A percentile compares a stretch with the other conserved stretches of the same genome.
Evolutionary conservation across 2,113 vertebrate genomes (phyloP).

Genomic region (Myanophis thanlyinensis): DNA sequence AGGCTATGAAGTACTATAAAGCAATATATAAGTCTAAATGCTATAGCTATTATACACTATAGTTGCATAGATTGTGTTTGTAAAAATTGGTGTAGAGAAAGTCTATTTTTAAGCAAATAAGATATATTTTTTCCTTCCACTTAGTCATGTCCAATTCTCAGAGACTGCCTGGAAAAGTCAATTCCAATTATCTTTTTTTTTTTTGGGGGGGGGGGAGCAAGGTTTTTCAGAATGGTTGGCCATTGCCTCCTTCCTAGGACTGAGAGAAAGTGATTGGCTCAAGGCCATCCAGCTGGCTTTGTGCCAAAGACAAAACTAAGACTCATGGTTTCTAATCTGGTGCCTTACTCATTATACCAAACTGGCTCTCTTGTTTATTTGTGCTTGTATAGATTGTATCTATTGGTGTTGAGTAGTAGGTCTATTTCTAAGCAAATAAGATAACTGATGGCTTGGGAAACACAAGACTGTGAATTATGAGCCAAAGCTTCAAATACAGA

Average conservation of each 20-base stretch:
- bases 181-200: neutral
- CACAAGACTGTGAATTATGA: neutral
- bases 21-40: too few species aligned
- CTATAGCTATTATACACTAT: neutral
- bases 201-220: too few species aligned
- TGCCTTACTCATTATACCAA: neutral
- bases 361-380: neutral
- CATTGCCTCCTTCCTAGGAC: neutral
- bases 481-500: neutral
- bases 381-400: neutral
- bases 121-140: neutral
- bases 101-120: neutral
- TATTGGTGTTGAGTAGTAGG: neutral
- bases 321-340: neutral
- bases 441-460: neutral
- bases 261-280: neutral
- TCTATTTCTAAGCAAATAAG: neutral
- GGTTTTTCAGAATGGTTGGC: neutral
- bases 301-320: neutral
- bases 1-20: too few species aligned
- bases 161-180: neutral
- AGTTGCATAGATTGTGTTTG: neutral
- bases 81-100: neutral
- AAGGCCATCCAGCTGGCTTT: neutral
- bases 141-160: neutral